These are phyloP conservation scores for Eupithecia exiguata DNA, from an alignment of 2,888 invertebrate species.

Conservation along the genomic window DNA sequence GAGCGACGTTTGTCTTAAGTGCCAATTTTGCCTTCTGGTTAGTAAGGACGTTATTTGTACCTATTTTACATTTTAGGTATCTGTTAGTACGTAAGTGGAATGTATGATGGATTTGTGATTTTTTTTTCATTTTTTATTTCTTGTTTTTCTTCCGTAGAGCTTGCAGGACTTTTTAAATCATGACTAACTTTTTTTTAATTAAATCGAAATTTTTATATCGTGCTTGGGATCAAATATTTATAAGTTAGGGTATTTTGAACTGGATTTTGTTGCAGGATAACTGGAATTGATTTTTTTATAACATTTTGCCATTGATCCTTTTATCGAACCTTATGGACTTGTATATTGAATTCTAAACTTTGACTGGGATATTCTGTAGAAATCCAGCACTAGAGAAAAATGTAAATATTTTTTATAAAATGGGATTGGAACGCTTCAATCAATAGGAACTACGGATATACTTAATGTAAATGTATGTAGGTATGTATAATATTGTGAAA, in stretches of 20 bases:
- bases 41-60: conserved; percentile 82
- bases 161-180: conserved; percentile 57
- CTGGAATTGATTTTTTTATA: conserved; percentile 42
- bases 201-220: conserved; percentile 65
- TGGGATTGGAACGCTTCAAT: conserved; percentile 56
- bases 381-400: conserved; percentile 58
- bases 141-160: conserved; percentile 57
- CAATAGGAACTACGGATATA: conserved; percentile 54
- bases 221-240: conserved; percentile 81
- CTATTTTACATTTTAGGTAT: conserved; percentile 81
- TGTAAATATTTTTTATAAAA: conserved; percentile 71
- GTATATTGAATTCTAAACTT: conserved; percentile 64
- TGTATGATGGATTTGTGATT: conserved; percentile 72
- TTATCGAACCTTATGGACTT: conserved; percentile 60
- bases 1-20: conserved; percentile 79
- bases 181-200: conserved; percentile 50
- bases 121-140: conserved; percentile 42
- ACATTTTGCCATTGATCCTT: conserved; percentile 51
- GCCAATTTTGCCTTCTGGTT: conserved; percentile 85
- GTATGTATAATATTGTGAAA: conserved; percentile 54
- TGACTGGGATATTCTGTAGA: conserved; percentile 63
- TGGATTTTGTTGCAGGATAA: conserved; percentile 40
- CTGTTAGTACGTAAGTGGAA: conserved; percentile 79
- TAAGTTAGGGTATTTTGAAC: conserved; percentile 68
- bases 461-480: conserved; percentile 62